Evolutionary conservation across 2,797 vertebrate genomes (phyloP), one percentile per base, ranked within the genome.

Genomic region (Hozukius guyotensis): DNA sequence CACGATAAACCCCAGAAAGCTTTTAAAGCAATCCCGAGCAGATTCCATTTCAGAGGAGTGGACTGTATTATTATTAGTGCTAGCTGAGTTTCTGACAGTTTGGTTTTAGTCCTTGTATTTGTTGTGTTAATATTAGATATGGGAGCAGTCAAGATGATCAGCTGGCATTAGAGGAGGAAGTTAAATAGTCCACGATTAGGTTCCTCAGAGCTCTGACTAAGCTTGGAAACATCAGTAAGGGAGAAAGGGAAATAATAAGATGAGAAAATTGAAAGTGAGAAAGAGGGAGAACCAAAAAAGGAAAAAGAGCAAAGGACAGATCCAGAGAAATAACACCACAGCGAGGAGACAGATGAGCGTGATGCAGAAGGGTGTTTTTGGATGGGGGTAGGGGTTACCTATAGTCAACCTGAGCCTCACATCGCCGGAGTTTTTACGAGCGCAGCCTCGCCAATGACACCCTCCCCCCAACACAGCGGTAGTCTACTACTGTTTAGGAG

Each of bases 351-450:
- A 72, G 88, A 86, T 90, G 92, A 89, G 75, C 72, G 75, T 68
- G 88, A 93, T 86, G 88, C 76, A 61, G 81, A 71, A 65, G 61
- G 64, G 74, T 67, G 55, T 57, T 32, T 46, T 92, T 89, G 24
- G 25, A 71, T 69, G 81, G 36, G 36, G 53, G 24, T 74, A 13
- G 27, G 57, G 85, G 92, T 95, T 96, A 95, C 94, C 95, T 95
- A 95, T 83, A 62, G 91, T 92, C 89, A 94, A 92, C 91, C 94
- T 94, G 92, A 94, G 88, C 80, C 88, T 94, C 92, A 88, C 88
- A 88, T 88, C 92, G 86, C 78, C 72, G 85, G 90, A 88, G 88
- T 91, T 89, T 94, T 89, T 89, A 89, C 77, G 82, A 87, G 87
- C 80, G 82, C 76, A 24, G 90, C 92, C 82, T 91, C 76, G 75